Conservation (phyloP, 2,797 vertebrate genomes). For the Poliocrania exsul region DNA sequence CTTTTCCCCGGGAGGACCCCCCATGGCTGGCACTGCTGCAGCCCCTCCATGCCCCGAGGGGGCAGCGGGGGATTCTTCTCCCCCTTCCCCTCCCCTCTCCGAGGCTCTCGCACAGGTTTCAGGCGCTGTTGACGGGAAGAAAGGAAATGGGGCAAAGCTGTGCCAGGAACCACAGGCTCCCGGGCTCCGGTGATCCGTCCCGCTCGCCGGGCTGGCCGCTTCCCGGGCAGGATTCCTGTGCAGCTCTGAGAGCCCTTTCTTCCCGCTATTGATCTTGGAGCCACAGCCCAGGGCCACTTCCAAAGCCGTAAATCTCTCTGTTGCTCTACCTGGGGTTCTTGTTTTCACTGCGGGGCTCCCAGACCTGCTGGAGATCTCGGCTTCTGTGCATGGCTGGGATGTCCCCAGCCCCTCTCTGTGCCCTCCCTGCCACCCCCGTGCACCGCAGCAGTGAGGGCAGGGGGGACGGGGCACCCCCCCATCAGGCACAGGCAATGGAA, state of each 20-base stretch:
- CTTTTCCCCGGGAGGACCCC: accelerated
- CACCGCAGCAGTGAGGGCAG: accelerated
- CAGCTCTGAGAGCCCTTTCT: slow-evolving; percentile 52
- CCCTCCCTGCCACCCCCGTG: accelerated
- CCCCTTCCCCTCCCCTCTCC: background rate
- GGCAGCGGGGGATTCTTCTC: background rate
- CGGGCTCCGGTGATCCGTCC: slow-evolving; percentile 9
- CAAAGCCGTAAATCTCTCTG: slow-evolving; percentile 31
- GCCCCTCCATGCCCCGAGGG: background rate
- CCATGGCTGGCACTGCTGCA: background rate
- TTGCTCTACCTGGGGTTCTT: slow-evolving; percentile 33
- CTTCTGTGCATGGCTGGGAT: background rate
- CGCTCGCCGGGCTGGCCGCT: background rate
- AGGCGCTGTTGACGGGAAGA: slow-evolving; percentile 48
- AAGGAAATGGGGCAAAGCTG: slow-evolving; percentile 50
- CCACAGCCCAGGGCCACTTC: slow-evolving; percentile 4
- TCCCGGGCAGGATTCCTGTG: slow-evolving; percentile 37
- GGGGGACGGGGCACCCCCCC: background rate
- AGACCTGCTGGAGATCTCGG: background rate
- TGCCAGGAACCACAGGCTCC: slow-evolving; percentile 70
- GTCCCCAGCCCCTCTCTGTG: background rate
- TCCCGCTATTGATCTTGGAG: slow-evolving; percentile 65
- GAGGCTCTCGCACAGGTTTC: background rate
- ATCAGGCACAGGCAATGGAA: background rate
- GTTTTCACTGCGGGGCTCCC: slow-evolving; percentile 21